phyloP scores from a whole-genome alignment of 2,888 invertebrate genomes.

The Ennomos fuscantarius region DNA sequence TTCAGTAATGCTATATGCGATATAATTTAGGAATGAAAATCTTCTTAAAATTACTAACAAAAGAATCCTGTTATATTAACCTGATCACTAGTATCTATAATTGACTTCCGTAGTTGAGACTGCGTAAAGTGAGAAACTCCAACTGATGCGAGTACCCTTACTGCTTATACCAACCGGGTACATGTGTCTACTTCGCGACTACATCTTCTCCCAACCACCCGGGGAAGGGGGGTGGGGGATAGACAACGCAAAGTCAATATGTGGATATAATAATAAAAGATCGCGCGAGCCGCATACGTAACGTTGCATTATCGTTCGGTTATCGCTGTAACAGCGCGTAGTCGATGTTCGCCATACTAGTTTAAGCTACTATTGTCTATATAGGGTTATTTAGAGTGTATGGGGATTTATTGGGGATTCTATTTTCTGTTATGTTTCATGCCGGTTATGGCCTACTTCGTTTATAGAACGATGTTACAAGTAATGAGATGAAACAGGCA shows the following conservation, averaged over 20 bases:
- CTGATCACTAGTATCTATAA: too few species aligned
- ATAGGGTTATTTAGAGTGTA: constrained; percentile 16
- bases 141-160: constrained; percentile 1
- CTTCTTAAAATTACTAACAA: too few species aligned
- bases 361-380: constrained; percentile 38
- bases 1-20: too few species aligned
- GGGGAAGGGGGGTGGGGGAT: constrained; percentile 43
- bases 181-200: constrained; percentile 25
- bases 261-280: constrained; percentile 83
- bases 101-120: neutral
- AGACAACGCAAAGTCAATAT: constrained; percentile 81
- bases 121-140: neutral
- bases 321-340: constrained; percentile 55
- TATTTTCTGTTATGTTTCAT: constrained; percentile 20
- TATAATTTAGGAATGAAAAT: too few species aligned
- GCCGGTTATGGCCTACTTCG: neutral
- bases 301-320: constrained; percentile 68
- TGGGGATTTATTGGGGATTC: constrained; percentile 23
- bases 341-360: constrained; percentile 29
- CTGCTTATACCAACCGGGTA: constrained; percentile 34
- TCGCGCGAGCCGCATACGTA: constrained; percentile 75
- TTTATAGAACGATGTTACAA: neutral
- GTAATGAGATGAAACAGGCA: too few species aligned
- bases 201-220: constrained; percentile 31
- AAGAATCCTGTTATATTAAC: too few species aligned